These are phyloP conservation scores for Decapterus maruadsi DNA, from an alignment of 2,797 vertebrate genomes.

Conservation along the genomic window DNA sequence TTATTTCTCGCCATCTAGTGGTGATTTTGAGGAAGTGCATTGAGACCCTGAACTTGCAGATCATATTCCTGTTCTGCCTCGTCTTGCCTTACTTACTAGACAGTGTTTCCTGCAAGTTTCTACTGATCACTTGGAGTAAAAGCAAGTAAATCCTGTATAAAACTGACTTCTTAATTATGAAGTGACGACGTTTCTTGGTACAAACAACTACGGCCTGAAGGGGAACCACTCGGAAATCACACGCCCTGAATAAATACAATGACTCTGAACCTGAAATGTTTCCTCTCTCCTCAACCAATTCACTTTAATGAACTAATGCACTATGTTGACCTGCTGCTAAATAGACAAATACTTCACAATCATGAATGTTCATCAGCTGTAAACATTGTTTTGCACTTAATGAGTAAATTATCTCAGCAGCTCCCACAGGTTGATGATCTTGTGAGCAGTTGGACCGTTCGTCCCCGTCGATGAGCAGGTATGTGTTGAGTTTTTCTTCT, in stretches of 20 bases:
- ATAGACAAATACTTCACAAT: no score
- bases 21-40: conserved; percentile 21
- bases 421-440: conserved; percentile 7
- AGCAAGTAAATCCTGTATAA: not conserved
- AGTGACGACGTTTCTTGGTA: not conserved
- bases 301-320: not conserved
- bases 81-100: not conserved
- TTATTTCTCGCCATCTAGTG: conserved; percentile 55
- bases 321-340: not conserved
- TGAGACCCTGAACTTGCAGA: not conserved
- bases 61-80: not conserved
- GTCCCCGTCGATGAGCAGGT: not conserved
- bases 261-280: no score
- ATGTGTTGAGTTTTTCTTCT: conserved; percentile 4
- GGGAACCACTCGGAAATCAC: not conserved
- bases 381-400: not conserved
- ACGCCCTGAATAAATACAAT: no score
- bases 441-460: conserved; percentile 31
- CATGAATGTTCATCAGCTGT: not conserved
- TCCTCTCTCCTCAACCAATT: conserved; percentile 1
- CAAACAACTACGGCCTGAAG: not conserved
- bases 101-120: not conserved
- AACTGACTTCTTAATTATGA: not conserved
- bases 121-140: not conserved
- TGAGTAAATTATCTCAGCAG: not conserved